Evolutionary conservation across 2,113 vertebrate genomes (phyloP).

Genomic region (Rhynchopsitta pachyrhyncha): DNA sequence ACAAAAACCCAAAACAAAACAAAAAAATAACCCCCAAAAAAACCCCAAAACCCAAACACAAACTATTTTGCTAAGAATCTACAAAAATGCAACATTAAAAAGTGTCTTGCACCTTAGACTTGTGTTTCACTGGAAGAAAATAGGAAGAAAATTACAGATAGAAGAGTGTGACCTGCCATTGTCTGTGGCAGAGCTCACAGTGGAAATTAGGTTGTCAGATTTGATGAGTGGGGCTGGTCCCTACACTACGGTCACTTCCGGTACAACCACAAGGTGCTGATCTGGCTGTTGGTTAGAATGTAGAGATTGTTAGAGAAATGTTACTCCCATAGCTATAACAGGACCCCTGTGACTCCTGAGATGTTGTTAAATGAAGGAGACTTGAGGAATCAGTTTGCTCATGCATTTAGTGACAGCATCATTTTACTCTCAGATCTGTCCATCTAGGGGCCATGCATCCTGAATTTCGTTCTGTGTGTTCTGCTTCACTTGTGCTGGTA

Average conservation of each 20-base stretch:
- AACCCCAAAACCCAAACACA: not conserved
- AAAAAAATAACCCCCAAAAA: not conserved
- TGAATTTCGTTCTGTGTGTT: no score
- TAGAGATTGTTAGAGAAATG: not conserved
- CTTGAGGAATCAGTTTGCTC: not conserved
- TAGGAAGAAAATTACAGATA: not conserved
- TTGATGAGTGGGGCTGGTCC: not conserved
- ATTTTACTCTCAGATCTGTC: not conserved
- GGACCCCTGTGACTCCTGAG: not conserved
- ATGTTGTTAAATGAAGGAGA: not conserved
- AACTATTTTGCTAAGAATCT: not conserved
- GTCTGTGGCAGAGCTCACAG: not conserved
- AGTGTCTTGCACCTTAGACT: no score
- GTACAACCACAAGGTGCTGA: not conserved
- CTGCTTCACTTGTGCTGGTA: not conserved
- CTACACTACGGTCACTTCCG: not conserved
- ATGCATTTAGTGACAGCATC: not conserved
- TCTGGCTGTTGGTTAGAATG: not conserved
- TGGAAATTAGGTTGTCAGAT: not conserved
- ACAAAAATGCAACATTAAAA: not conserved
- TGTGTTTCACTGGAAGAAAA: not conserved
- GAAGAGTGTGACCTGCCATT: not conserved
- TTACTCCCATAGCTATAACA: not conserved
- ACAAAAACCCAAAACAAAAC: not conserved
- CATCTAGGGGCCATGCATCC: not conserved